Conservation (phyloP, 2,113 vertebrate genomes). For the Cettia cetti region DNA sequence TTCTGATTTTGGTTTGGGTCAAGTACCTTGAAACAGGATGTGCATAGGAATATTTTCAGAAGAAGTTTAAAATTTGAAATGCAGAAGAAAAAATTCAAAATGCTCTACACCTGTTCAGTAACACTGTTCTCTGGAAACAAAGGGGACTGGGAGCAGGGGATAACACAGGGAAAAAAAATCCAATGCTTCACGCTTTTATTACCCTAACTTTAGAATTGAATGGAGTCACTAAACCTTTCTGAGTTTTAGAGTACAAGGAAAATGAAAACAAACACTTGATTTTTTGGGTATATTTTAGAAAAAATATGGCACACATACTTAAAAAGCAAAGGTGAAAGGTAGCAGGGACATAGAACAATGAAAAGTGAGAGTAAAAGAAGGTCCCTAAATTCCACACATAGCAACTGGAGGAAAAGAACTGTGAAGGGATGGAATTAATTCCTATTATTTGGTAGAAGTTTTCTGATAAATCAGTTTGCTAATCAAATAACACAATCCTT, state of each 20-base stretch:
- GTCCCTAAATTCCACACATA: not conserved
- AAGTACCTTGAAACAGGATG: not conserved
- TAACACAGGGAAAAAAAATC: accelerated
- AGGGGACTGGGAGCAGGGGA: not conserved
- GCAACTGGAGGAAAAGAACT: not conserved
- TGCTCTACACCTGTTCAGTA: not conserved
- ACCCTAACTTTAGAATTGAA: not conserved
- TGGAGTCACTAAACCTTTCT: not conserved
- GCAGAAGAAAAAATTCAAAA: not conserved
- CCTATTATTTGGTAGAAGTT: not conserved
- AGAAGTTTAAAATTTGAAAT: not conserved
- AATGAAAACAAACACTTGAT: not conserved
- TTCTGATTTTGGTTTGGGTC: not conserved
- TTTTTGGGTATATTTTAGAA: not conserved
- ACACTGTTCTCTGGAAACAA: not conserved
- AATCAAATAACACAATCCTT: not conserved
- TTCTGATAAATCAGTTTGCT: not conserved
- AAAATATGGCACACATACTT: not conserved
- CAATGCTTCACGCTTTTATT: not conserved
- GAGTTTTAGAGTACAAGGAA: not conserved
- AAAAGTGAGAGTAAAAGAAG: not conserved
- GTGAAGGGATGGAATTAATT: not conserved
- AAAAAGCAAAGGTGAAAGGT: not conserved
- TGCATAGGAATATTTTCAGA: not conserved
- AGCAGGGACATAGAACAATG: not conserved